These are phyloP conservation scores for Nymphalis polychloros DNA, from an alignment of 2,888 invertebrate species.

Conservation along the genomic window DNA sequence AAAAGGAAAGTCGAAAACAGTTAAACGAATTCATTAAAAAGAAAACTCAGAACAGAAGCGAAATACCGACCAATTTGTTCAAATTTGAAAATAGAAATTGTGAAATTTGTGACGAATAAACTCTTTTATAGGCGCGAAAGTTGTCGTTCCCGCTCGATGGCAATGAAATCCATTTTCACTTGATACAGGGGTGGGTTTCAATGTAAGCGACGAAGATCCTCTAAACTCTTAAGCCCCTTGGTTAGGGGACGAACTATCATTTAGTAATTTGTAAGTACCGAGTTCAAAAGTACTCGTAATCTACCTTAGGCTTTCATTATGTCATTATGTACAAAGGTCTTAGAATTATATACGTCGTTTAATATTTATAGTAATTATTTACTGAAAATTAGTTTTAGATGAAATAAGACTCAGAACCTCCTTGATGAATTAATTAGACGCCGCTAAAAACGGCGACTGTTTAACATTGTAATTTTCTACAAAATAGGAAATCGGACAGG, in stretches of 20 bases:
- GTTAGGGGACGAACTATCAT: slow-evolving; percentile 7
- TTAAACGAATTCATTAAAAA: slow-evolving; percentile 20
- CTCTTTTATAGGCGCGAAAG: slow-evolving; percentile 56
- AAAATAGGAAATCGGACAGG: too few relatives aligned
- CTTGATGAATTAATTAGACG: too few relatives aligned
- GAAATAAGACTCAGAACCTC: too few relatives aligned
- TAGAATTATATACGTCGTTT: too few relatives aligned
- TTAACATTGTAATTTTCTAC: too few relatives aligned
- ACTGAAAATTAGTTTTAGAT: too few relatives aligned
- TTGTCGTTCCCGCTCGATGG: slow-evolving; percentile 51
- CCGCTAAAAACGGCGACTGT: too few relatives aligned
- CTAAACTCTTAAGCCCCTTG: slow-evolving; percentile 5
- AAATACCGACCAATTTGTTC: slow-evolving; percentile 18
- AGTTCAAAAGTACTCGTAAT: not conserved
- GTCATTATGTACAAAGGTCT: too few relatives aligned
- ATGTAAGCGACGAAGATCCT: slow-evolving; percentile 33
- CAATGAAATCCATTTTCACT: slow-evolving; percentile 60
- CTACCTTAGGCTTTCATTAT: not conserved
- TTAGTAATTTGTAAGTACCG: slow-evolving; percentile 4
- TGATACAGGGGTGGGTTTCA: slow-evolving; percentile 40
- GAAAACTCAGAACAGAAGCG: slow-evolving; percentile 14
- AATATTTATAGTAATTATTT: too few relatives aligned
- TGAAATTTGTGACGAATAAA: slow-evolving; percentile 37
- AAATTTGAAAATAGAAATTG: slow-evolving; percentile 26
- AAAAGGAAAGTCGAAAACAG: slow-evolving; percentile 12